Evolutionary conservation across 2,113 vertebrate genomes (phyloP), one percentile per base, ranked within the genome.

Genomic region (Oreochromis aureus): DNA sequence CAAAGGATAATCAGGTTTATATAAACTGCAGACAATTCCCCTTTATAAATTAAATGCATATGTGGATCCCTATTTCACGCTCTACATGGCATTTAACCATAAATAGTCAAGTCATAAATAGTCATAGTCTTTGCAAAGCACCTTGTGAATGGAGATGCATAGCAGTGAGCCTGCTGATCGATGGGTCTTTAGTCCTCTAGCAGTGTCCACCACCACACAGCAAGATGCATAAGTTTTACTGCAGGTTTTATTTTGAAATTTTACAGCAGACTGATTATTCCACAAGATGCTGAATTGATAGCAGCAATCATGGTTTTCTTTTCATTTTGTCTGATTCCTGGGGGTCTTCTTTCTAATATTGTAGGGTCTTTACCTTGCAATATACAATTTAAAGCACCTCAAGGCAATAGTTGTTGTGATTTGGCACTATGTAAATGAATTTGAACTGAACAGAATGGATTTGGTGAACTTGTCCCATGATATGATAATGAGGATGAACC

Each of bases 331-430:
- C 69, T 73, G 13, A 73, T 73, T 27, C 13, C 41, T 27, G 39
- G 22, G 39, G 69, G 0, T 0, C 9, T 73, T 46, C 39, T 73
- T 27, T 46, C 41, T 73, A 73, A 46, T 10, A 10, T 27, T 73
- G 0, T 46, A 6, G 39, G 7, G 66, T 16, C 7, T 46, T 6
- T 27, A 16, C 12, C 66, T 24, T 46, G 7, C 22, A 1, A 46
- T 46, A 27, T 0, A 73, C 2, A 73, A 69, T 69, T 41, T 69
- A 69, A 69, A 69, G 63, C 63, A 69, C 63, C 63, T 69, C 2
- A 0, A 41, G 39, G 22, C 5, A 24, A 46, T 39, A 16, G 66
- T 24, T 22, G 34, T 69, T 69, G 63, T 27, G 13, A 73, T 46
- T 73, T 71, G 66, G 6, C 13, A 16, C 63, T 41, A 41, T 41